phyloP scores from a whole-genome alignment of 2,113 vertebrate species.

The Empidonax alnorum region DNA sequence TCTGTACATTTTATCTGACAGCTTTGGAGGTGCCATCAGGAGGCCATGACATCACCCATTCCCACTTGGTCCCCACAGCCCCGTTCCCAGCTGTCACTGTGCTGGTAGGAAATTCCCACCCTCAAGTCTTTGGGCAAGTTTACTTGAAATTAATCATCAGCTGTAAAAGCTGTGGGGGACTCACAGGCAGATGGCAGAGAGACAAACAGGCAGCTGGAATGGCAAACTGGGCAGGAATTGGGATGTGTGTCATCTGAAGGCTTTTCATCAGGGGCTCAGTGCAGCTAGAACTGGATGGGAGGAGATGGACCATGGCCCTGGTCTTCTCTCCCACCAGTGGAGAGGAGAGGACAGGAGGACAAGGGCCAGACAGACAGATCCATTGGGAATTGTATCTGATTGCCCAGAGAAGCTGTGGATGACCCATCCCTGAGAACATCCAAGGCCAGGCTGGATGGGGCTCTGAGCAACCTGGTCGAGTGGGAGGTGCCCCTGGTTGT shows the following conservation, averaged over 20 bases:
- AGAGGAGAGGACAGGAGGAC: neutral
- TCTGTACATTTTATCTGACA: neutral
- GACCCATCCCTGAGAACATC: neutral
- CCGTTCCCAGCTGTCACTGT: accelerated
- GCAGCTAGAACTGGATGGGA: neutral
- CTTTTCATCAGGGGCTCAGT: neutral
- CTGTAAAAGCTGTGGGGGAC: neutral
- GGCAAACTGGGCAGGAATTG: neutral
- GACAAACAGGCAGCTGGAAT: neutral
- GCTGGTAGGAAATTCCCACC: neutral
- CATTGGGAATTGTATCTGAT: neutral
- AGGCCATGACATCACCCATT: neutral
- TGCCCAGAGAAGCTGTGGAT: neutral
- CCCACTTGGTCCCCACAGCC: neutral
- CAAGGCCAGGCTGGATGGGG: neutral
- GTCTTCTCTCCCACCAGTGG: neutral
- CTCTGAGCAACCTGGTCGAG: neutral
- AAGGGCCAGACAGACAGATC: neutral
- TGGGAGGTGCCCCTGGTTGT: neutral
- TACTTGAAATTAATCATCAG: neutral
- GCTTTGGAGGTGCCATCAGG: neutral
- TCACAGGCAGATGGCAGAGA: neutral
- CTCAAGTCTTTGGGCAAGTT: neutral
- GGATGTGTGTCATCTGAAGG: neutral
- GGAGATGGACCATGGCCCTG: neutral